Evolutionary conservation across 2,888 invertebrate genomes (phyloP).

Genomic region (Brenthis daphne): DNA sequence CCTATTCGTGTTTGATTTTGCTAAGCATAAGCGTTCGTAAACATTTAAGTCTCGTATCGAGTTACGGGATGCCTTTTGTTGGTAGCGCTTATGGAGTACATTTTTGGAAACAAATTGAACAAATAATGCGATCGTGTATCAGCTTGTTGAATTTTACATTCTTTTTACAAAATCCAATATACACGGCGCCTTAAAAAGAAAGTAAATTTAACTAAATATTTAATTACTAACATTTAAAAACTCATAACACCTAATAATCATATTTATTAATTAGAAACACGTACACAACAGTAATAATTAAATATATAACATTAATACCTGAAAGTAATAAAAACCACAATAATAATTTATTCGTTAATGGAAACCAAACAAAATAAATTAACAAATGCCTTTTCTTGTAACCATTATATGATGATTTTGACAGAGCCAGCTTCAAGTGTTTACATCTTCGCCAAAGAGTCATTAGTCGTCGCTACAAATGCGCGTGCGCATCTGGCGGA

Average conservation of each 20-base stretch:
- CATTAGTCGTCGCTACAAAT: constrained; percentile 74
- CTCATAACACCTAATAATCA: no score
- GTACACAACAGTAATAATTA: no score
- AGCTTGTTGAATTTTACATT: constrained; percentile 16
- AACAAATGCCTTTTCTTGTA: constrained; percentile 52
- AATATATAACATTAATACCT: neutral
- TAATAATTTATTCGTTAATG: neutral
- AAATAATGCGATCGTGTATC: constrained; percentile 31
- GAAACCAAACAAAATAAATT: constrained; percentile 29
- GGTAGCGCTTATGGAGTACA: constrained; percentile 46
- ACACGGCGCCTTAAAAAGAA: no score
- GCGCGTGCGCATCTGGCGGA: constrained; percentile 69
- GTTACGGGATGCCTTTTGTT: constrained; percentile 71
- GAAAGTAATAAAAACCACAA: neutral
- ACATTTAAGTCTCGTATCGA: constrained; percentile 74
- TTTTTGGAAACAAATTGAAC: constrained; percentile 36
- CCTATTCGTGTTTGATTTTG: constrained; percentile 78
- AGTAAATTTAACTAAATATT: no score
- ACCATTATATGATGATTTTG: constrained; percentile 62
- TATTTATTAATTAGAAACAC: no score
- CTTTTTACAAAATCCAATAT: no score
- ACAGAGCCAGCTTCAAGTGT: constrained; percentile 68
- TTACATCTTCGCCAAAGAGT: constrained; percentile 75
- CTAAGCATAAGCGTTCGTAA: constrained; percentile 76
- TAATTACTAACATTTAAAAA: no score